These are phyloP conservation scores for Nomada goodeniana DNA, from an alignment of 2,888 invertebrate genomes.

Conservation along the genomic window DNA sequence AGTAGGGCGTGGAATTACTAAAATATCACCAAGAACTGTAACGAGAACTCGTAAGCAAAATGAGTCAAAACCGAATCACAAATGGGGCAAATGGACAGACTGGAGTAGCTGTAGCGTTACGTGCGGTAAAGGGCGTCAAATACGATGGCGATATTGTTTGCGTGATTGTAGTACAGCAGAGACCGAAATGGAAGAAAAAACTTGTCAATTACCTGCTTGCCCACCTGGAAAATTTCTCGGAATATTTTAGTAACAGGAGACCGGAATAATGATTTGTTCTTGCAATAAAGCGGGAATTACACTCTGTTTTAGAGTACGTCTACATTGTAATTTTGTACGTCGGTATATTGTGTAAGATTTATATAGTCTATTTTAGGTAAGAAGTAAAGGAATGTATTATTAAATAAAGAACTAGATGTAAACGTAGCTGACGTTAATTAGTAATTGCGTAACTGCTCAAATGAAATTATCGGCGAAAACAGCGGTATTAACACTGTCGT, in stretches of 20 bases:
- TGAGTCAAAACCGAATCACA: slow-evolving; percentile 53
- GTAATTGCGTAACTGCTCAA: neutral
- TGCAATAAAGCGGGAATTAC: neutral
- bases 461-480: slow-evolving; percentile 11
- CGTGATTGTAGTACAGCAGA: slow-evolving; percentile 83
- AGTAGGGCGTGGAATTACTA: neutral
- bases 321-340: slow-evolving; percentile 36
- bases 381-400: neutral
- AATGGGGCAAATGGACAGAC: slow-evolving; percentile 86
- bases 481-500: slow-evolving; percentile 40
- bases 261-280: too few species aligned
- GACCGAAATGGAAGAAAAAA: slow-evolving; percentile 85
- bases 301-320: slow-evolving; percentile 5
- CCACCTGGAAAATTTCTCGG: slow-evolving; percentile 81
- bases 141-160: slow-evolving; percentile 86
- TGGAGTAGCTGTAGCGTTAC: slow-evolving; percentile 88
- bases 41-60: slow-evolving; percentile 19
- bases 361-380: slow-evolving; percentile 25
- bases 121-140: slow-evolving; percentile 87
- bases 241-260: slow-evolving; percentile 68
- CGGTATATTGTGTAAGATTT: slow-evolving; percentile 26
- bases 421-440: neutral
- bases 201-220: slow-evolving; percentile 85
- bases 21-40: neutral
- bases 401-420: slow-evolving; percentile 20